A percentile compares a stretch with the other conserved stretches of the same genome.
Evolutionary conservation across 2,888 invertebrate species (phyloP).

Genomic region (Petrolisthes manimaculis): DNA sequence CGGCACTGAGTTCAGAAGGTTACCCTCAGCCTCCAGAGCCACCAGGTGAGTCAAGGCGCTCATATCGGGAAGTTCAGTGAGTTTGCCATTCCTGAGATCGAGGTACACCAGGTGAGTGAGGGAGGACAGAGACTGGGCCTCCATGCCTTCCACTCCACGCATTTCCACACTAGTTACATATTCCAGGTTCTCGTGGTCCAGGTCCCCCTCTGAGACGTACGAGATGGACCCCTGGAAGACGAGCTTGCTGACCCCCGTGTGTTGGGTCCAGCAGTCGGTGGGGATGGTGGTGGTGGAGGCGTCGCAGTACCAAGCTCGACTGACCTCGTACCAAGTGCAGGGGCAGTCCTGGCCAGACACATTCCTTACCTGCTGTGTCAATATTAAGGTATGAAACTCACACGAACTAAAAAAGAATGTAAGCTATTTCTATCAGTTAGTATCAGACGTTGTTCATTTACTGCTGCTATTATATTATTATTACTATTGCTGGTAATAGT

Average conservation of each 20-base stretch:
- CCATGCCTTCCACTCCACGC: background rate
- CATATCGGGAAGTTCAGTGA: background rate
- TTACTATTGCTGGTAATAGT: background rate
- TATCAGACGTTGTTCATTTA: too few species aligned
- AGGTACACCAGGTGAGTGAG: slow-evolving; percentile 11
- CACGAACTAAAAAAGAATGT: too few species aligned
- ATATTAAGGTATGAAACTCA: too few species aligned
- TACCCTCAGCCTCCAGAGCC: background rate
- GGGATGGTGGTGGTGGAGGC: background rate
- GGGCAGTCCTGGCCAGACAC: background rate
- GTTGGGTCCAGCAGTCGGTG: background rate
- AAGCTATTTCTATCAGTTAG: too few species aligned
- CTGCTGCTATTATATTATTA: too few species aligned
- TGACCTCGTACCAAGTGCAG: slow-evolving; percentile 18
- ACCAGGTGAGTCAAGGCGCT: background rate
- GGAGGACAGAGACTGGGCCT: background rate
- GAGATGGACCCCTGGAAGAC: slow-evolving; percentile 9
- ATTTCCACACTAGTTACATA: background rate
- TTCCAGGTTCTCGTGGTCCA: slow-evolving; percentile 15
- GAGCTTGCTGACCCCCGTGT: slow-evolving; percentile 15
- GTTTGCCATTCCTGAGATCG: background rate
- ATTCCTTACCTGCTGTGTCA: background rate
- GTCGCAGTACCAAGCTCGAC: slow-evolving; percentile 10
- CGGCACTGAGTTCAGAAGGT: slow-evolving; percentile 2
- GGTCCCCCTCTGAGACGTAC: background rate